Evolutionary conservation across 2,113 vertebrate species (phyloP).

Genomic region (Pterocles gutturalis): DNA sequence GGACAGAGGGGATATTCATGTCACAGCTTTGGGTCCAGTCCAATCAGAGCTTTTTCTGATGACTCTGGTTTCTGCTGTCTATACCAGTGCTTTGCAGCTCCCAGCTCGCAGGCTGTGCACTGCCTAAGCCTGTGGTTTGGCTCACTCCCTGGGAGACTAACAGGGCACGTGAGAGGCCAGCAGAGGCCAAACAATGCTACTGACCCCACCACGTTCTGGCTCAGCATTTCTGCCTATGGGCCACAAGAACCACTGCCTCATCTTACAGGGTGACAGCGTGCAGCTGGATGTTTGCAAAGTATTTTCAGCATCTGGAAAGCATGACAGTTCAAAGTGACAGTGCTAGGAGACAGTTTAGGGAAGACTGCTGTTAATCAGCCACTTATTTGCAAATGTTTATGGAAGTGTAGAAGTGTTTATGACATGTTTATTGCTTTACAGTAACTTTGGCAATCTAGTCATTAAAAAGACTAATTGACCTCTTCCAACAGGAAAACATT

Average conservation of each 20-base stretch:
- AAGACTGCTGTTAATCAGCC: neutral
- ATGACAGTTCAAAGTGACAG: neutral
- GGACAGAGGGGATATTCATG: neutral
- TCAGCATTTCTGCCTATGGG: neutral
- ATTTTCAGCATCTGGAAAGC: neutral
- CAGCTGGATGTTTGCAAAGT: neutral
- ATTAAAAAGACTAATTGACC: slow-evolving; percentile 73
- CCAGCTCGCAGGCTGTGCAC: neutral
- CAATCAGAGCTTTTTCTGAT: neutral
- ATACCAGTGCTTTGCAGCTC: neutral
- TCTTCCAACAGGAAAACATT: slow-evolving; percentile 91
- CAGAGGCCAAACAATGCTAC: neutral
- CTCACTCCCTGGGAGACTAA: neutral
- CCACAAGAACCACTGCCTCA: neutral
- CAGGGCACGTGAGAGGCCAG: neutral
- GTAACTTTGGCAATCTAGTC: neutral
- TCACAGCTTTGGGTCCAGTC: neutral
- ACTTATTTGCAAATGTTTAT: neutral
- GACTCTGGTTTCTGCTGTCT: neutral
- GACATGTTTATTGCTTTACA: slow-evolving; percentile 6
- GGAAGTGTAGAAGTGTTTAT: neutral
- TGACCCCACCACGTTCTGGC: neutral
- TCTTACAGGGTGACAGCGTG: rapidly evolving
- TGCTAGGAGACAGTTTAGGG: neutral
- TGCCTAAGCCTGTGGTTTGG: neutral